Base-by-base conservation (phyloP, 2,113 vertebrate species). In the Tyto alba region DNA sequence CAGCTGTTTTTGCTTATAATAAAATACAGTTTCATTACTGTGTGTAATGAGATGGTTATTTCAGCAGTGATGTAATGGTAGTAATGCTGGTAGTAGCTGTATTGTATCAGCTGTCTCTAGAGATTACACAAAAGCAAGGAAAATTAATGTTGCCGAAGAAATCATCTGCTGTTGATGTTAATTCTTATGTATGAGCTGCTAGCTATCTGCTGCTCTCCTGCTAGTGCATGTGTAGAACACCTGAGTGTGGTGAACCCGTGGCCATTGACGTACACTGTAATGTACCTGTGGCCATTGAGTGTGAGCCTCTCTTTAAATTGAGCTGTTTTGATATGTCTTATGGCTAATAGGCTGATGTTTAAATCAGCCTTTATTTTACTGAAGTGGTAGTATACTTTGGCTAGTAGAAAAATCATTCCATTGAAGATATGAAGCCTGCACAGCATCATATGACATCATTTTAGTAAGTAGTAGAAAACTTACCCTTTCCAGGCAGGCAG, bases 1-100 rank as follows among this genome's bases (percentile, higher is more conserved):
- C 93, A 93, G 57, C 91, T 96, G 74, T 3, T 86, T 77, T 96
- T 95, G 76, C 89, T 81, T 94, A 89, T 76, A 97, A 97, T 97
- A 97, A 97, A 97, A 71, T 82, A 67, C 34, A 77, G 30, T 93
- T 96, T 95, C 69, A 84, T 94, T 96, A 83, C 57, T 88, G 27
- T 38, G 74, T 85, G 71, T 93, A 91, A 83, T 82, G 94, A 93
- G 76, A 92, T 94, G 66, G 47, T 96, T 94, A 93, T 96, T 96
- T 97, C 89, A 77, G 66, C 25, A 55, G 0, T 85, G n/a, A 17
- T 93, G 2, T 77, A 47, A 19, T 53, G 41, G 32, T 57, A 34
- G 27, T 64, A 78, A 41, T 66, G 32, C 74, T 93, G 52, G 68
- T 77, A n/a, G 48, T 48, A 85, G 60, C 64, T 95, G 67, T 57